These are phyloP conservation scores for Myotis myotis DNA, from an alignment of 2,797 vertebrate species.

Conservation along the genomic window DNA sequence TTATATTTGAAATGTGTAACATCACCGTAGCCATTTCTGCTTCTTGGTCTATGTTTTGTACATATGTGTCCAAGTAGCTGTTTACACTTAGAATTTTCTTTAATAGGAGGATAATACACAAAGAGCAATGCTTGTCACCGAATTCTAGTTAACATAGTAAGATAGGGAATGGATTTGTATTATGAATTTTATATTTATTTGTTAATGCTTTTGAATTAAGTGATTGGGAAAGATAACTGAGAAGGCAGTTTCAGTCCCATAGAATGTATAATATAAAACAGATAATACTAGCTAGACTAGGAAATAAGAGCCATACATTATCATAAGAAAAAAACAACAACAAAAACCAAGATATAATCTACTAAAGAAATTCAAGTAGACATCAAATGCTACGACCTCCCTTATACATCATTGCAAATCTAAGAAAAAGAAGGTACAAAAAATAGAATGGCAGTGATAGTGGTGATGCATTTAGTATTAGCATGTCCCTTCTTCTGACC, in stretches of 20 bases:
- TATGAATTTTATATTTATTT: background rate
- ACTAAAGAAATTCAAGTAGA: background rate
- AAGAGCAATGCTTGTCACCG: background rate
- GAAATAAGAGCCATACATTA: background rate
- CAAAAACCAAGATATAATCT: background rate
- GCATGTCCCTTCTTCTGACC: background rate
- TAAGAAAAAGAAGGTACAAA: background rate
- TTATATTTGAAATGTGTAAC: background rate
- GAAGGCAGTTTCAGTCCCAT: background rate
- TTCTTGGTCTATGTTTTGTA: background rate
- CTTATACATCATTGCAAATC: background rate
- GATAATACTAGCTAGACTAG: background rate
- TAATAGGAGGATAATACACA: background rate
- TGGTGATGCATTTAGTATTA: background rate
- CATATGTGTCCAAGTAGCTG: background rate
- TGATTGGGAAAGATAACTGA: background rate
- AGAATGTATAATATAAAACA: background rate
- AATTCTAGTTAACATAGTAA: background rate
- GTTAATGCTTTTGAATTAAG: background rate
- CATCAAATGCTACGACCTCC: background rate
- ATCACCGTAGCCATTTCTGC: accelerated
- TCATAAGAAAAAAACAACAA: background rate
- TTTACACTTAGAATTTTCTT: background rate
- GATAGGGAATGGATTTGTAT: background rate
- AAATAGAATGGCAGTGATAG: background rate